These are phyloP conservation scores for Philereme vetulata DNA, from an alignment of 2,888 invertebrate genomes.

Conservation along the genomic window DNA sequence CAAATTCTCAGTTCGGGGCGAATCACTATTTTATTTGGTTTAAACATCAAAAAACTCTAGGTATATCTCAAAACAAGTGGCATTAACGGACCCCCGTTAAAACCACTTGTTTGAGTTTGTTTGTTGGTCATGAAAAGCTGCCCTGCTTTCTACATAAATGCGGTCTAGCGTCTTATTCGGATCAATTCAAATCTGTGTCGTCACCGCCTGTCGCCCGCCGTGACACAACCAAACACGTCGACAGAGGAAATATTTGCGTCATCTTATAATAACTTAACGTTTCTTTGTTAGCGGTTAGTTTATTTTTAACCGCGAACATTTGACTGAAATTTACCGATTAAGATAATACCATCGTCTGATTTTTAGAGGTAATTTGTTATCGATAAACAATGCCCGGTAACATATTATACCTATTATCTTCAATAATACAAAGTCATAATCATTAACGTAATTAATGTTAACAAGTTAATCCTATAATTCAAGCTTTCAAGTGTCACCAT, in stretches of 20 bases:
- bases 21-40: too few species aligned
- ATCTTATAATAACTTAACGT: slow-evolving; percentile 30
- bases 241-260: slow-evolving; percentile 41
- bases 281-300: slow-evolving; percentile 27
- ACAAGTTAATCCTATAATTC: slow-evolving; percentile 11
- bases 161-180: slow-evolving; percentile 57
- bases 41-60: too few species aligned
- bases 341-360: too few species aligned
- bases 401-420: too few species aligned
- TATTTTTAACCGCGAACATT: slow-evolving; percentile 15
- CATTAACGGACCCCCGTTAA: too few species aligned
- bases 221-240: slow-evolving; percentile 45
- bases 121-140: background rate
- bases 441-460: slow-evolving; percentile 2
- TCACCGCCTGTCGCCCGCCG: slow-evolving; percentile 52
- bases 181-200: slow-evolving; percentile 72
- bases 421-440: background rate
- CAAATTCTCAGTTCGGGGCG: too few species aligned
- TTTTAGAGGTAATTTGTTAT: too few species aligned
- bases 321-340: background rate
- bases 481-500: slow-evolving; percentile 47
- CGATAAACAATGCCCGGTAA: too few species aligned
- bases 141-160: slow-evolving; percentile 20
- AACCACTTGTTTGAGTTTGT: too few species aligned
- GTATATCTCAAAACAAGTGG: too few species aligned